phyloP scores from a whole-genome alignment of 2,888 invertebrate species.

The Blera fallax region DNA sequence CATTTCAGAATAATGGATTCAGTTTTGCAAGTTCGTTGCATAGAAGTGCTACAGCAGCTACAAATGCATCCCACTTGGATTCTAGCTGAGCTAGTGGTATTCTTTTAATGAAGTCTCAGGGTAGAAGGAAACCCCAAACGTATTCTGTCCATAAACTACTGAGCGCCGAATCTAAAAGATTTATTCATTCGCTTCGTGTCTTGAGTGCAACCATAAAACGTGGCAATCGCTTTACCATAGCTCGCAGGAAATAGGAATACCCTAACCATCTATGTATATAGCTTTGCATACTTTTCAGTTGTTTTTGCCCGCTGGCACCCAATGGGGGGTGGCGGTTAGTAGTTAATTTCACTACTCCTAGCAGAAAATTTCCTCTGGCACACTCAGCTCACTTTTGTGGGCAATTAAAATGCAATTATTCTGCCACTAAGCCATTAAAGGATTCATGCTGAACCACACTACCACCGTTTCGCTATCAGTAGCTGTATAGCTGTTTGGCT shows the following conservation, averaged over 20 bases:
- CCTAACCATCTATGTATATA: conserved; percentile 45
- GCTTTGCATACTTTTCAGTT: conserved; percentile 41
- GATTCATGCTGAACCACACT: conserved; percentile 46
- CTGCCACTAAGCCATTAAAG: conserved; percentile 68
- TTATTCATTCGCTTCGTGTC: conserved; percentile 52
- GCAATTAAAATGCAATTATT: conserved; percentile 73
- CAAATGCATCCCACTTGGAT: neutral
- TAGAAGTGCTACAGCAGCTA: neutral
- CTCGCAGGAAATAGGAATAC: conserved; percentile 39
- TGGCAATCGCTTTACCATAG: conserved; percentile 5
- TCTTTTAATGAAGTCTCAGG: conserved; percentile 14
- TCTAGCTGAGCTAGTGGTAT: conserved; percentile 7
- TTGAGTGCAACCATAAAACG: conserved; percentile 49
- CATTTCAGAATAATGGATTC: neutral
- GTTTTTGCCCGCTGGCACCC: neutral
- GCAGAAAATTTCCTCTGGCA: conserved; percentile 30
- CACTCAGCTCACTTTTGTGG: conserved; percentile 66
- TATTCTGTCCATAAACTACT: conserved; percentile 22
- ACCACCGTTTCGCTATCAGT: conserved; percentile 38
- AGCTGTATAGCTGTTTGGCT: conserved; percentile 21
- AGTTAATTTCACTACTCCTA: conserved; percentile 48
- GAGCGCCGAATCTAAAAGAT: conserved; percentile 56
- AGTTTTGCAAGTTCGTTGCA: neutral
- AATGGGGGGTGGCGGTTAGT: neutral
- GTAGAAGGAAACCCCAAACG: conserved; percentile 8